Percentiles rank a stretch among this genome's conserved stretches.
Conservation (phyloP, 2,888 invertebrate genomes). For the Caenorhabditis sp. region DNA sequence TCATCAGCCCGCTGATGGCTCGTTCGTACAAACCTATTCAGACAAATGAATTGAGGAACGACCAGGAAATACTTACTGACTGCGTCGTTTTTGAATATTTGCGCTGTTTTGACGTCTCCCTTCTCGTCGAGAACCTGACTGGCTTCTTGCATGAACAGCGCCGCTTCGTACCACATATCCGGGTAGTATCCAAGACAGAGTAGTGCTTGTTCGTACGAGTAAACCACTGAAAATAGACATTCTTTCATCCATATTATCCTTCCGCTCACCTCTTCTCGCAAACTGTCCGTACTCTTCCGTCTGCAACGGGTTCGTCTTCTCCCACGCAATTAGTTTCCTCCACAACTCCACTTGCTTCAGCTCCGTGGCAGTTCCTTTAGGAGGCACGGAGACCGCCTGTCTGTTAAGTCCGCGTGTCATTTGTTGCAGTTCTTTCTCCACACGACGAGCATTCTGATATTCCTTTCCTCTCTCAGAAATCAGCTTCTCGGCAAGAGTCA, state of each 20-base stretch:
- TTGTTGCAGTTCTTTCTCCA: conserved; percentile 95
- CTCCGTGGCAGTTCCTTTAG: conserved; percentile 82
- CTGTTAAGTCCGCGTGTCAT: conserved; percentile 94
- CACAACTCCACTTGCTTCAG: conserved; percentile 88
- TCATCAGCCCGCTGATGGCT: conserved; percentile 90
- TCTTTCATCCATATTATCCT: neutral
- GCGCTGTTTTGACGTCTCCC: conserved; percentile 73
- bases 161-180: conserved; percentile 99
- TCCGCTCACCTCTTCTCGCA: conserved; percentile 84
- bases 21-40: conserved; percentile 93
- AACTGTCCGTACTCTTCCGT: conserved; percentile 95
- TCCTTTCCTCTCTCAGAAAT: conserved; percentile 95
- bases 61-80: conserved; percentile 65
- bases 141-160: conserved; percentile 94
- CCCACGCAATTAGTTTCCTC: conserved; percentile 99
- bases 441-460: conserved; percentile 85
- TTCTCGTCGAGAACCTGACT: conserved; percentile 90
- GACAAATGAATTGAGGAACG: no score
- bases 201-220: conserved; percentile 97
- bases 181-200: conserved; percentile 97
- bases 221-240: conserved; percentile 87
- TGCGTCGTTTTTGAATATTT: conserved; percentile 60
- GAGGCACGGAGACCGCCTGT: conserved; percentile 96
- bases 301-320: conserved; percentile 94
- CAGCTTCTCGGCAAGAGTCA: conserved; percentile 95